These are phyloP conservation scores for Polydrusus tereticollis DNA, from an alignment of 2,888 invertebrate genomes.

Conservation along the genomic window DNA sequence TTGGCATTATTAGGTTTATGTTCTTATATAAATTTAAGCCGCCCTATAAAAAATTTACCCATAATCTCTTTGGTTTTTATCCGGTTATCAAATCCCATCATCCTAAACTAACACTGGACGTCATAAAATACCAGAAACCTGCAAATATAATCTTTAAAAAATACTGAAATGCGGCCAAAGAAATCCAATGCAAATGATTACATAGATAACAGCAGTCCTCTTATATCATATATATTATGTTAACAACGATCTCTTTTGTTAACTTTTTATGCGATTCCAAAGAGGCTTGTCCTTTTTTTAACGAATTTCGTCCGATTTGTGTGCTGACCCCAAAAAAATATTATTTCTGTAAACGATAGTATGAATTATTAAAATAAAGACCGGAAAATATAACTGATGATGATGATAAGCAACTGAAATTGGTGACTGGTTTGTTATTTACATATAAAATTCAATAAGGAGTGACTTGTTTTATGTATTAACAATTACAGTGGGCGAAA, in stretches of 20 bases:
- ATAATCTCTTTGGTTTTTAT: not conserved
- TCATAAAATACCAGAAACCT: not conserved
- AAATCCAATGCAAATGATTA: not conserved
- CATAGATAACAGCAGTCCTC: not conserved
- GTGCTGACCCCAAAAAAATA: not conserved
- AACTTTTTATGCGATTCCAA: not conserved
- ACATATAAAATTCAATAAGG: not conserved
- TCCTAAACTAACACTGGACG: not conserved
- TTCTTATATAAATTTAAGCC: not conserved
- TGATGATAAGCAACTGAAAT: not conserved
- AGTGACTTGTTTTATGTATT: no score
- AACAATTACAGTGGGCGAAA: no score
- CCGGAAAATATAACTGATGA: not conserved
- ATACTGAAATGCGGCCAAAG: not conserved
- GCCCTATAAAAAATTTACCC: not conserved
- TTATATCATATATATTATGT: no score
- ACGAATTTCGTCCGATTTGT: constrained; percentile 1
- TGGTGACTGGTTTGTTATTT: not conserved
- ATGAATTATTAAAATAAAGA: not conserved
- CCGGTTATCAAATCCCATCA: not conserved
- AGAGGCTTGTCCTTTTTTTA: not conserved
- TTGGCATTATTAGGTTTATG: no score
- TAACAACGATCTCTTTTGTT: not conserved
- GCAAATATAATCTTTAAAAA: not conserved
- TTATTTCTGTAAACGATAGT: not conserved